A percentile compares a stretch with the other conserved stretches of the same genome.
Evolutionary conservation across 2,888 invertebrate species (phyloP).

Genomic region (Branchipolynoe longqiensis): DNA sequence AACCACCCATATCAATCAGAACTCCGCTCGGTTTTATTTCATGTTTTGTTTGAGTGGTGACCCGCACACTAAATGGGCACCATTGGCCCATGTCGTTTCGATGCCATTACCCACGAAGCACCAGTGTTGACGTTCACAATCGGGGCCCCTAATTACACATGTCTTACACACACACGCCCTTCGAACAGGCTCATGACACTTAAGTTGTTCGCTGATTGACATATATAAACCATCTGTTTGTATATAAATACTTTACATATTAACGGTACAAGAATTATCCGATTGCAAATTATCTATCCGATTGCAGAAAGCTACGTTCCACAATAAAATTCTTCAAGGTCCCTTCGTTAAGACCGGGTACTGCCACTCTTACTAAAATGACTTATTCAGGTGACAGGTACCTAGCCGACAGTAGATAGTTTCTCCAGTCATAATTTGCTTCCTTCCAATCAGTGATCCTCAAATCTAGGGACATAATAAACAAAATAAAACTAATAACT

Average conservation of each 20-base stretch:
- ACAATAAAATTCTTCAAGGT: not conserved
- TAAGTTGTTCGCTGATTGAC: not conserved
- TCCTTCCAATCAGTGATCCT: too few relatives aligned
- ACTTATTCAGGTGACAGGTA: constrained; percentile 61
- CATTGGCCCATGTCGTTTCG: not conserved
- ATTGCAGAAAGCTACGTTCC: not conserved
- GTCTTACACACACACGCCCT: too few relatives aligned
- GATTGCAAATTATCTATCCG: constrained; percentile 27
- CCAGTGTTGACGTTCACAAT: too few relatives aligned
- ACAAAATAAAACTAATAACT: too few relatives aligned
- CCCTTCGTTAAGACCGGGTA: not conserved
- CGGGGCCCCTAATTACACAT: too few relatives aligned
- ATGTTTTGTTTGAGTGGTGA: not conserved
- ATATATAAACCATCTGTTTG: constrained; percentile 40
- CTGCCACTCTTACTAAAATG: constrained; percentile 62
- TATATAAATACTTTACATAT: constrained; percentile 49
- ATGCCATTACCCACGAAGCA: too few relatives aligned
- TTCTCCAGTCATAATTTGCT: constrained; percentile 13
- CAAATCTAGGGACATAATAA: too few relatives aligned
- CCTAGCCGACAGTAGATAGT: not conserved
- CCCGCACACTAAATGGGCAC: not conserved
- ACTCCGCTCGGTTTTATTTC: too few relatives aligned
- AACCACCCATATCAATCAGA: too few relatives aligned
- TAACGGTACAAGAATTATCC: constrained; percentile 7
- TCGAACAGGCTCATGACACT: too few relatives aligned